These are phyloP conservation scores for Apotomis capreana DNA, from an alignment of 2,888 invertebrate genomes.

Conservation along the genomic window DNA sequence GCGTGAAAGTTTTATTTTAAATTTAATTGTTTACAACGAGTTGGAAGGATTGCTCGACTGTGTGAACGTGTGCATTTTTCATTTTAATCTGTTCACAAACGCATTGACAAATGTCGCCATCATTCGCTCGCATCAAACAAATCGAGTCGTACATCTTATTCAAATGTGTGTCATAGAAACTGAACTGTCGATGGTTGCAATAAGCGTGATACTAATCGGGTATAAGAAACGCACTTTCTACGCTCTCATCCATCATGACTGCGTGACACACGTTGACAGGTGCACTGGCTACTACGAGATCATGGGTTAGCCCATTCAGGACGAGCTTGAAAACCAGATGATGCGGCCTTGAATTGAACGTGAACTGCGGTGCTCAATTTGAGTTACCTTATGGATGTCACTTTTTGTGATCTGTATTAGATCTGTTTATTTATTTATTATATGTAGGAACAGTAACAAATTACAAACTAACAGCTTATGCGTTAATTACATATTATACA, in stretches of 20 bases:
- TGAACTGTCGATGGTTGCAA: constrained; percentile 44
- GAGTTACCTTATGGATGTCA: too few relatives aligned
- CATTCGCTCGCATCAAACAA: constrained; percentile 41
- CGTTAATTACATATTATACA: too few relatives aligned
- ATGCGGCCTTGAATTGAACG: constrained; percentile 31
- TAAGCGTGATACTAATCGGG: constrained; percentile 45
- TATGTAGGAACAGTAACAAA: too few relatives aligned
- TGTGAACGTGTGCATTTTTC: constrained; percentile 13
- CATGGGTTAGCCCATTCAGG: constrained; percentile 44
- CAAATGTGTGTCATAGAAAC: constrained; percentile 46
- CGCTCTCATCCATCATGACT: constrained; percentile 55
- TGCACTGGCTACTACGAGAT: constrained; percentile 59
- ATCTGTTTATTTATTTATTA: too few relatives aligned
- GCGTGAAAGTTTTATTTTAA: constrained; percentile 19
- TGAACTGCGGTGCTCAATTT: too few relatives aligned
- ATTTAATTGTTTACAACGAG: constrained; percentile 1
- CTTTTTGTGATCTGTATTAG: too few relatives aligned
- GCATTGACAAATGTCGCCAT: constrained; percentile 38
- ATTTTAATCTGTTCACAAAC: constrained; percentile 20
- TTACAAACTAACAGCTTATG: too few relatives aligned
- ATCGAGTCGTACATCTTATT: constrained; percentile 44
- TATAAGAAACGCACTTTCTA: constrained; percentile 46
- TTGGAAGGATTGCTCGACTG: constrained; percentile 10
- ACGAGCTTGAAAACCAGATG: constrained; percentile 27
- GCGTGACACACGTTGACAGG: constrained; percentile 62